A percentile compares a stretch with the other conserved stretches of the same genome.
Evolutionary conservation across 2,113 vertebrate species (phyloP).

Genomic region (Eurystomus gularis): DNA sequence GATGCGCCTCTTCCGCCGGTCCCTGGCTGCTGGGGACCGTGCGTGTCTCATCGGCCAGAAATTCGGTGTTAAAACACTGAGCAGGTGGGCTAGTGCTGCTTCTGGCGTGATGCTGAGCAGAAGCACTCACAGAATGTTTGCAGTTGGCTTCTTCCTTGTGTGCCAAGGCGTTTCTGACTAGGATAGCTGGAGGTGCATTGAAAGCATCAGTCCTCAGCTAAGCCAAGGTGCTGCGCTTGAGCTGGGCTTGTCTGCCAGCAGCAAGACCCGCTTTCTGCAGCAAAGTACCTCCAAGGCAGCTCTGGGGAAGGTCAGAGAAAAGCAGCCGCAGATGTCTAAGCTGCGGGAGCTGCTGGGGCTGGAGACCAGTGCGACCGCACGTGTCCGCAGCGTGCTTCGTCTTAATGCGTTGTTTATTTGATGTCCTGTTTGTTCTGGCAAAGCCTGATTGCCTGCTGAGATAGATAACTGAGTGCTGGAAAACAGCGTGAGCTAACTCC

Average conservation of each 20-base stretch:
- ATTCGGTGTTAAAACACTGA: accelerated
- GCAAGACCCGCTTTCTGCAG: accelerated
- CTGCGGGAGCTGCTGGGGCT: background rate
- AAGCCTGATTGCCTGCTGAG: background rate
- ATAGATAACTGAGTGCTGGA: background rate
- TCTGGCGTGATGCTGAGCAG: background rate
- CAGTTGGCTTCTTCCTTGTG: background rate
- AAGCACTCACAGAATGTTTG: accelerated
- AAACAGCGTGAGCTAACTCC: background rate
- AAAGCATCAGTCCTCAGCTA: background rate
- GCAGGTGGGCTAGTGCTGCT: background rate
- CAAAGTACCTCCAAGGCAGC: accelerated
- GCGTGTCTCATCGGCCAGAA: background rate
- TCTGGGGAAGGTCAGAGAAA: background rate
- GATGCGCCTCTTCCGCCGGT: accelerated
- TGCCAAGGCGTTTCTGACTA: accelerated
- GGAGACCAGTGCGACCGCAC: background rate
- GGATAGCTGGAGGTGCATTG: background rate
- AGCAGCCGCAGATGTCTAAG: background rate
- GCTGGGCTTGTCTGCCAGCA: background rate
- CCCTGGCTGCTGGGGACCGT: background rate
- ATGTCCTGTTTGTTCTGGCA: conserved; percentile 63
- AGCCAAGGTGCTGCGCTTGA: accelerated
- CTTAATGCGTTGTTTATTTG: conserved; percentile 41
- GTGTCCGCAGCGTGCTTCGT: background rate